phyloP scores from a whole-genome alignment of 2,797 vertebrate genomes.

The Lemur catta region DNA sequence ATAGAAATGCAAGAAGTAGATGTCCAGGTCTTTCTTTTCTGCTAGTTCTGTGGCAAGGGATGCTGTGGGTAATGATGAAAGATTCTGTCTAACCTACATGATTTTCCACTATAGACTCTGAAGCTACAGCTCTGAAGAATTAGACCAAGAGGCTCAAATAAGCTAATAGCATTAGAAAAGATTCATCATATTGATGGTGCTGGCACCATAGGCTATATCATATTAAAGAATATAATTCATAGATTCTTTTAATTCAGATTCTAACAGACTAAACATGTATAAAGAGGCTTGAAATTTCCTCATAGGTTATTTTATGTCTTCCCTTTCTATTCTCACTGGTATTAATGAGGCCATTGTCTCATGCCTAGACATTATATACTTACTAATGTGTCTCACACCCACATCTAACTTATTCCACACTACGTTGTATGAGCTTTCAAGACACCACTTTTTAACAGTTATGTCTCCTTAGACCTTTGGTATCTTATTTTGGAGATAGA shows the following conservation, averaged over 20 bases:
- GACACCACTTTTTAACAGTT: neutral
- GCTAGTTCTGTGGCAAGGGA: neutral
- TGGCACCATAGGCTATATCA: neutral
- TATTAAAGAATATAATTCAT: neutral
- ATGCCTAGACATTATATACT: neutral
- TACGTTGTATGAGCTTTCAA: neutral
- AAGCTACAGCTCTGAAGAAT: neutral
- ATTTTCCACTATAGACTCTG: neutral
- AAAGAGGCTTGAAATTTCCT: slow-evolving; percentile 3
- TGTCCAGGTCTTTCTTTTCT: neutral
- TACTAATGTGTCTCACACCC: neutral
- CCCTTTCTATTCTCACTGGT: neutral
- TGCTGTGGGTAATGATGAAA: neutral
- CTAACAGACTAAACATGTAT: neutral
- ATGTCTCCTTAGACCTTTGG: neutral
- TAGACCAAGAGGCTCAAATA: neutral
- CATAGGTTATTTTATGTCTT: neutral
- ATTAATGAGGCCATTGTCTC: neutral
- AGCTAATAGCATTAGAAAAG: slow-evolving; percentile 24
- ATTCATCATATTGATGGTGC: neutral
- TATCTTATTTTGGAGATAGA: neutral
- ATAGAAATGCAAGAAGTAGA: neutral
- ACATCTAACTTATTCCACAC: neutral
- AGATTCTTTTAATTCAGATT: neutral
- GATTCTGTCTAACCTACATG: neutral